Evolutionary conservation across 2,888 invertebrate genomes (phyloP).

Genomic region (Chymomyza procnemis): DNA sequence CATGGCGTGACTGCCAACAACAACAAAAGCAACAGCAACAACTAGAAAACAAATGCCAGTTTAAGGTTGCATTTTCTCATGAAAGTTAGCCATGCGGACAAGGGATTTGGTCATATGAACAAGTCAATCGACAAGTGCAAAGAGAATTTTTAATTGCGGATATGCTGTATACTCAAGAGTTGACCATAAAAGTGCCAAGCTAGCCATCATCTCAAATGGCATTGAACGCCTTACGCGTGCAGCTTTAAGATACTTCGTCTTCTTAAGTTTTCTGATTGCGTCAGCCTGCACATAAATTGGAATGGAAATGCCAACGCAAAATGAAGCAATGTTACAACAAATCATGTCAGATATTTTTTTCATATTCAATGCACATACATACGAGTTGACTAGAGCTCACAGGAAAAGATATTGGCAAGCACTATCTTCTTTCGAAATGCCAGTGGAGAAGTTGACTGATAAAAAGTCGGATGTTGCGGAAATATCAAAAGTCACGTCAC

Average conservation of each 20-base stretch:
- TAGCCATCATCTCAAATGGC: background rate
- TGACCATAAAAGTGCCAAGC: background rate
- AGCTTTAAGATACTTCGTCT: background rate
- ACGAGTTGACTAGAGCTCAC: background rate
- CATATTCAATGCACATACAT: constrained; percentile 9
- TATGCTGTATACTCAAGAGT: constrained; percentile 15
- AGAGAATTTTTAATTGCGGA: constrained; percentile 46
- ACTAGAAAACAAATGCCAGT: constrained; percentile 11
- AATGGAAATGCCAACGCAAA: background rate
- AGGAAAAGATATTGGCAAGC: background rate
- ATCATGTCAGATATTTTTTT: background rate
- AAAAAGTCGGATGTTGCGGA: background rate
- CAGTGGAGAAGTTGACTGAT: background rate
- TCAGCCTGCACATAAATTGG: background rate
- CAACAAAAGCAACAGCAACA: background rate
- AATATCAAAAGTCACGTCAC: background rate
- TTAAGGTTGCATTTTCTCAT: constrained; percentile 29
- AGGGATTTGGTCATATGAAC: constrained; percentile 1
- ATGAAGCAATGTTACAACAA: background rate
- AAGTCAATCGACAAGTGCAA: constrained; percentile 26
- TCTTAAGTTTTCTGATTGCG: background rate
- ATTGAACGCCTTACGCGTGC: background rate
- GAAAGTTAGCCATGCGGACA: constrained; percentile 9
- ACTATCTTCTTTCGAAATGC: background rate
- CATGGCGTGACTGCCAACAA: constrained; percentile 26